Base-by-base conservation (phyloP, 2,888 invertebrate species). In the Machimus atricapillus region DNA sequence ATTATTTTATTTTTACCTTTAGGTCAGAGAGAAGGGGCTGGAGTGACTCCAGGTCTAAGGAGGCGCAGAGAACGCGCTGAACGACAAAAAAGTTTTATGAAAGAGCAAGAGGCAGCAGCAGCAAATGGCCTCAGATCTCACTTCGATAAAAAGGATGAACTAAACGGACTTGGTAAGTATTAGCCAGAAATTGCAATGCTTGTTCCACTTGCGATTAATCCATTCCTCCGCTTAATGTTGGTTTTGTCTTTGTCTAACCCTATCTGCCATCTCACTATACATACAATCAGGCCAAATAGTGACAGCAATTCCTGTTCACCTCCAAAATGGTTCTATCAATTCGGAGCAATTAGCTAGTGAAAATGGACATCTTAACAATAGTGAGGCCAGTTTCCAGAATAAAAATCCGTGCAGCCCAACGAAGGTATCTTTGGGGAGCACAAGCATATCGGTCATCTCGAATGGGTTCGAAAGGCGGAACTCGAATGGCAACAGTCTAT, bases 1-100 rank as follows among this genome's bases (percentile, higher is more conserved):
- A 9, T 7, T 27, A 19, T 27, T 66, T 76, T 37, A 7, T 40
- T 34, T 40, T 34, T 14, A 9, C 37, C 27, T 37, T n/a, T 37
- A 90, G 90, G 89, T 85, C 87, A 88, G 79, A 89, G 90, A 87
- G 89, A 90, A 76, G 95, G 95, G 90, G 96, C 95, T 90, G 97
- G 97, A 90, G 95, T 97, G 40, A 97, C 96, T 40, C 96, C 97
- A 76, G 97, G 96, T 85, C 93, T 97, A 88, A 94, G 96, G 90
- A 94, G 97, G 90, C 94, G 97, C 88, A 94, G 97, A 88, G 97
- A 97, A 91, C 94, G 97, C 89, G 97, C 96, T 77, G 97, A 97
- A 90, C 94, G 97, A 88, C 97, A 97, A 91, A 95, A 96, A 86
- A 96, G 96, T 91, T 97, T 97, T 90, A 96, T 97, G 90, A 95